These are phyloP conservation scores for Noctua janthina DNA, from an alignment of 2,888 invertebrate species.

Conservation along the genomic window DNA sequence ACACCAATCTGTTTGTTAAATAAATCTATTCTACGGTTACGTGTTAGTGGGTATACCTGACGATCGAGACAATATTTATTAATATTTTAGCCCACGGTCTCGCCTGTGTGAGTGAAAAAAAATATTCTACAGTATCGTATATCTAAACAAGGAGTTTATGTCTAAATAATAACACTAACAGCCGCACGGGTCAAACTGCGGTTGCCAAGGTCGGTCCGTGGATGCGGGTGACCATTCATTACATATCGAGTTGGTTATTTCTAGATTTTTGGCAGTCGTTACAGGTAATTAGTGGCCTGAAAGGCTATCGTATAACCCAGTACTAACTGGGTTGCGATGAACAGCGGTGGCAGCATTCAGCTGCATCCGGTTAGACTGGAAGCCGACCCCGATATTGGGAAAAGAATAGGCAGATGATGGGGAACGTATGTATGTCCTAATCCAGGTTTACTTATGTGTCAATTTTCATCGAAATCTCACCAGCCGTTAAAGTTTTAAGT, in stretches of 20 bases:
- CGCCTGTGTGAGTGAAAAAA: neutral
- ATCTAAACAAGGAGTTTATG: no score
- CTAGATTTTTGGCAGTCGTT: neutral
- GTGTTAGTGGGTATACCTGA: neutral
- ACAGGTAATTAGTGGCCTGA: neutral
- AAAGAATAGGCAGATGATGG: neutral
- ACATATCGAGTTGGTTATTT: neutral
- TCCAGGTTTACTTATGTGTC: neutral
- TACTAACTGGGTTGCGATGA: no score
- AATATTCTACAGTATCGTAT: neutral
- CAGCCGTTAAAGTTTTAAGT: neutral
- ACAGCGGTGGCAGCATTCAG: neutral
- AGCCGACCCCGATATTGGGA: neutral
- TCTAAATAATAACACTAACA: neutral
- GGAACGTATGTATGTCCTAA: neutral
- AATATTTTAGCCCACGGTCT: neutral
- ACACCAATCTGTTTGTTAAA: slow-evolving; percentile 2
- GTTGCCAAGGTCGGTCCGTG: neutral
- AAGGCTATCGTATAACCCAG: neutral
- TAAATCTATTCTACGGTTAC: neutral
- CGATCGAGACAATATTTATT: neutral
- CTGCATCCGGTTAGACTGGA: neutral
- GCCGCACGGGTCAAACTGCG: neutral
- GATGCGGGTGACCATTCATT: neutral
- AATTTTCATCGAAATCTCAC: neutral